Base-by-base conservation (phyloP, 2,113 vertebrate species). In the Megaleporinus macrocephalus region DNA sequence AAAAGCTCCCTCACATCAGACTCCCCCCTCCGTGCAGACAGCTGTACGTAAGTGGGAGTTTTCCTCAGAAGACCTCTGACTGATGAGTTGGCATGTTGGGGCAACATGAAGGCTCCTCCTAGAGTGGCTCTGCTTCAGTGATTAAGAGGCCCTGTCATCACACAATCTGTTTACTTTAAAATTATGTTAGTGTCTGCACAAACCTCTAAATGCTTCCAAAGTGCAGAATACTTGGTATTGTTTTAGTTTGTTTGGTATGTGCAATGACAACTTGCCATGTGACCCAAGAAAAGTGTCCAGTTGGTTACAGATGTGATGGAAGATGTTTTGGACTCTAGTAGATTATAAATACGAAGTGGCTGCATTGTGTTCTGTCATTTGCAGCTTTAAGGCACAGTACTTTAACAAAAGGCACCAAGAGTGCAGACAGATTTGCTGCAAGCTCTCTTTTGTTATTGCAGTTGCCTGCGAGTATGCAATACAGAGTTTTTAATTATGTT, bases 381-480 rank as follows among this genome's bases (percentile, higher is more conserved):
- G 62, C 20, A 62, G 78, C 81, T 70, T 84, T 65, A 69, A 79
- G 76, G 79, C 29, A 72, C 79, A 89, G 83, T 59, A 88, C 82
- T 84, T 61, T 68, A 82, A 75, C 86, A 59, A 66, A 62, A 53
- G 10, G 15, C 61, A 49, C 63, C 41, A 51, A 30, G 14, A 44
- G 41, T 44, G 41, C 41, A 44, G 41, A 44, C 5, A 44, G 41
- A 44, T 44, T 44, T 44, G 41, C 41, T 44, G 41, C 41, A 44
- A 44, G 41, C 41, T 44, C 5, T 12, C 18, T 16, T 41, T 53
- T 66, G 78, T 81, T 65, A 53, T 5, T 76, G 41, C 26, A 22
- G 33, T 27, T 53, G 41, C 27, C 49, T 47, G 36, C 36, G 15
- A 49, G 5, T 76, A 68, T 82, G 41, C 70, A 18, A 16, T 49